Base-by-base conservation (phyloP, 53 echinoderm and acorn worm species). In the Apostichopus leukothele region DNA sequence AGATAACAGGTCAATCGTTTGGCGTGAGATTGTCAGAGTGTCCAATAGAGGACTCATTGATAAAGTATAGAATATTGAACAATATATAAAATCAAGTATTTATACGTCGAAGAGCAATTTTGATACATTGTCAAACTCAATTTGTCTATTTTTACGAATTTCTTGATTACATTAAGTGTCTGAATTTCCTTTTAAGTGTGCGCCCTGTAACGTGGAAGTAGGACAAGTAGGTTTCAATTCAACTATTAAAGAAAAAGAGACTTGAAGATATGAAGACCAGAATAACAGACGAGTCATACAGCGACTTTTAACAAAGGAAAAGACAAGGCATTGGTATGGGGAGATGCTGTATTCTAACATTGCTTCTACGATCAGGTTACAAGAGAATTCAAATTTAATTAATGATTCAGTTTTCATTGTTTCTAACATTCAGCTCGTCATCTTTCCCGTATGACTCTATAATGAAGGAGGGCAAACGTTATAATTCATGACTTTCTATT, bases 101-200 rank as follows among this genome's bases (percentile, higher is more conserved):
- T 71, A 71, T 3, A 71, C 71, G 18, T 71, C 71, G 18, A 71
- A 71, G 71, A 16, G 71, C 71, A 71, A 71, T 71, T 19, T 54
- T 81, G 81, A 81, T 81, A 54, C 12, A 81, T 52, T 59, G 54
- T 11, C 19, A 53, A 79, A 51, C 79, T 79, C 52, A 51, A 79
- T 79, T 79, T 51, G 51, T 54, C 51, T 81, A 59, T 54, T 81
- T 81, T 81, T 59, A 22, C 54, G 5, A 71, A 2, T 71, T 71
- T 9, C 2, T 18, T 77, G 77, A 81, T 81, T 59, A 54, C 60
- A 19, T 54, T 23, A 59, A 53, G 12, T 5, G 19, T 57, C 6
- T 54, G 11, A 53, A 10, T 81, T 81, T 79, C 23, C 81, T 81
- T 81, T 81, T 54, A 81, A 81, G 81, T 81, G 14, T 55, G 55